A percentile compares a stretch with the other conserved stretches of the same genome.
phyloP scores from a whole-genome alignment of 2,888 invertebrate genomes.

The Chloromyia formosa region DNA sequence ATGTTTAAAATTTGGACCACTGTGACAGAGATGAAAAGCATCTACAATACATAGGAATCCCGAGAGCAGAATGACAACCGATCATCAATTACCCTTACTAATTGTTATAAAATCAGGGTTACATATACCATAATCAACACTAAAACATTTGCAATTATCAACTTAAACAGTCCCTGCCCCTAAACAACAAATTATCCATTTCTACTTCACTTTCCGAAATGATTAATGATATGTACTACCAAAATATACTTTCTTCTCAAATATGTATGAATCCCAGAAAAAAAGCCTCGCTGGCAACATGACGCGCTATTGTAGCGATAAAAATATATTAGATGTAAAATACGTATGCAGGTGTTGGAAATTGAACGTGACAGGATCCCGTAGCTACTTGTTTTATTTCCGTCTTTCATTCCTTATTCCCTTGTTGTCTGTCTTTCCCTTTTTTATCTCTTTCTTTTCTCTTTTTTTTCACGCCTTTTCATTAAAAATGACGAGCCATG shows the following conservation, averaged over 20 bases:
- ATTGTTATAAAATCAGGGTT: too few relatives aligned
- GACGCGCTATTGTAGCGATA: constrained; percentile 24
- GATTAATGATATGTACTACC: constrained; percentile 25
- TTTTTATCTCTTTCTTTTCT: constrained; percentile 14
- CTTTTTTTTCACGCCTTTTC: constrained; percentile 31
- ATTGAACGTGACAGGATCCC: constrained; percentile 28
- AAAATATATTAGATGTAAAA: constrained; percentile 18
- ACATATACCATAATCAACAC: too few relatives aligned
- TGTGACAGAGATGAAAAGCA: too few relatives aligned
- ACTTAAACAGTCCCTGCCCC: too few relatives aligned
- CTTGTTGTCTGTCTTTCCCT: neutral
- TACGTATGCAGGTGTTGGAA: neutral
- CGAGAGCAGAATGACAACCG: too few relatives aligned
- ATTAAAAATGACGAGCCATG: constrained; percentile 12
- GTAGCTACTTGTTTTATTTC: constrained; percentile 7
- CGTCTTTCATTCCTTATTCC: constrained; percentile 2
- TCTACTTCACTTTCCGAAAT: neutral
- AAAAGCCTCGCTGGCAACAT: constrained; percentile 19
- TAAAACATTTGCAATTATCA: too few relatives aligned
- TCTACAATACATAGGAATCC: too few relatives aligned
- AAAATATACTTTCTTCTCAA: too few relatives aligned
- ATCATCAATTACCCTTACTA: too few relatives aligned
- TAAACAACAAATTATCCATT: too few relatives aligned
- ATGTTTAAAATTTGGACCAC: too few relatives aligned
- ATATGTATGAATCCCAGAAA: neutral